Evolutionary conservation across 2,797 vertebrate genomes (phyloP), one percentile per base, ranked within the genome.

Genomic region (Hipposideros larvatus): DNA sequence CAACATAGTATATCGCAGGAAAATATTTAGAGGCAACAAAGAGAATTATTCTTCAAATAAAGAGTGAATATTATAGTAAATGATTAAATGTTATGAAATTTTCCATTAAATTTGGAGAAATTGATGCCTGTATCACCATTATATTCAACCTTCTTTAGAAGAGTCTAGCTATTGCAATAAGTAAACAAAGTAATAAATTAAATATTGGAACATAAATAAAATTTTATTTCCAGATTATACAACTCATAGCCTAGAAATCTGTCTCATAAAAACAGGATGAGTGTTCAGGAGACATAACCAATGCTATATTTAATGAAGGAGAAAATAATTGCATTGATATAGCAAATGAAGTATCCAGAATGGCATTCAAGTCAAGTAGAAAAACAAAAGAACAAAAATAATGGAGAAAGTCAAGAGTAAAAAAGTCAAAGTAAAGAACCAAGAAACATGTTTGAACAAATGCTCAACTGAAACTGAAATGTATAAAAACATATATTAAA

Each of bases 141-240:
- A 65, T 65, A 74, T 65, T 53, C 57, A 55, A 53, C 19, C 11
- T 74, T 73, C 28, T 83, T 91, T 70, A 74, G 57, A 75, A 55
- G 70, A 74, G 15, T 74, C 26, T 26, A 74, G 37, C 34, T 68
- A 57, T 46, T 43, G 9, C 14, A 79, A 86, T 46, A 78, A 92
- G 43, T 37, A 91, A 90, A 59, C 41, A 59, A 77, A 48, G 31
- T n/a, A 70, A 48, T 34, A 68, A 66, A 63, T 37, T 63, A 74
- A 85, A 78, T 70, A 87, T 31, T 78, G n/a, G 19, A 79, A 93
- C 61, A 65, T 91, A 65, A 91, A 57, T 84, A 59, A 61, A 65
- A 43, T 31, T 57, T 68, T 70, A 78, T 70, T 87, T 79, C 10
- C 19, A 79, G 63, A 19, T 79, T 70, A 61, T 13, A 51, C 7